Conservation (phyloP, 2,113 vertebrate species). For the Cairina moschata region DNA sequence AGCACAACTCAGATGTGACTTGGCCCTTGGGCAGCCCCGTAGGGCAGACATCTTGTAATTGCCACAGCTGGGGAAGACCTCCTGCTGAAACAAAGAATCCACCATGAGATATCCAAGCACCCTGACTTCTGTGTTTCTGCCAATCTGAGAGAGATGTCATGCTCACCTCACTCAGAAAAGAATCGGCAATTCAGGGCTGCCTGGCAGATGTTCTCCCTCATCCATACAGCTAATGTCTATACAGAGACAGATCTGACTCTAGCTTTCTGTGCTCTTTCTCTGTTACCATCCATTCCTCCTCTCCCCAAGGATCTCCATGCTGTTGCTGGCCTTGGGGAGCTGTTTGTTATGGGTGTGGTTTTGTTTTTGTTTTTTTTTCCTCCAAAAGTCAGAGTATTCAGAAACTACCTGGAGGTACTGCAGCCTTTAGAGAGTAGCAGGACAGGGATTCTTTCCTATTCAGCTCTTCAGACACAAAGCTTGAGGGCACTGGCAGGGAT, state of each 20-base stretch:
- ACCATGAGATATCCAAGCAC: background rate
- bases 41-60: background rate
- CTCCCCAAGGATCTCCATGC: background rate
- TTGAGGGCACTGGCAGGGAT: background rate
- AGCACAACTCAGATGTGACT: background rate
- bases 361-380: background rate
- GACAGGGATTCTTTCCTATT: background rate
- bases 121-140: background rate
- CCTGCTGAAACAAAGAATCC: background rate
- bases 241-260: background rate
- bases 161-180: background rate
- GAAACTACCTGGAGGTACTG: background rate
- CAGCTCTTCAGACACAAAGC: background rate
- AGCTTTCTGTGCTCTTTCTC: background rate
- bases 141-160: background rate
- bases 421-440: background rate
- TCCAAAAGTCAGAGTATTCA: background rate
- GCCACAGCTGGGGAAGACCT: background rate
- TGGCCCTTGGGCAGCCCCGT: background rate
- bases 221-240: background rate
- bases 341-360: background rate
- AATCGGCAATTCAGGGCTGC: background rate
- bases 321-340: background rate
- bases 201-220: background rate
- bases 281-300: rapidly evolving